A percentile compares a stretch with the other conserved stretches of the same genome.
These are phyloP conservation scores for Formica aserva DNA, from an alignment of 2,888 invertebrate genomes.

Conservation along the genomic window DNA sequence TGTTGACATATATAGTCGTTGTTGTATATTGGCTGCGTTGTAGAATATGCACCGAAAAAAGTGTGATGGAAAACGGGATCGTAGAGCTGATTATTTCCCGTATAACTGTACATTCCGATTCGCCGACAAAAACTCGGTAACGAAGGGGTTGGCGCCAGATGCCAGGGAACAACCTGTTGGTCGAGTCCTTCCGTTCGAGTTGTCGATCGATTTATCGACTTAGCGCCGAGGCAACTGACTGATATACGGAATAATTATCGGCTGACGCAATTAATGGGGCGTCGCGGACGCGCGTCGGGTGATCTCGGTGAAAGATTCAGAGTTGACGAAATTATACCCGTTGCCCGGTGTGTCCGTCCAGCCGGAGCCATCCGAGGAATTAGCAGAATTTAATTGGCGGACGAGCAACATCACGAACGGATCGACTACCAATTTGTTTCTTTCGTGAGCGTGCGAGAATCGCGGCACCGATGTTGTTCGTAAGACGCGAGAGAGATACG, in stretches of 20 bases:
- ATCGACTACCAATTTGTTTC: constrained; percentile 60
- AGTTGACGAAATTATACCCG: constrained; percentile 54
- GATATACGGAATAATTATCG: constrained; percentile 48
- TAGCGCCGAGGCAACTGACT: constrained; percentile 41
- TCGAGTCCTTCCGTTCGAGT: constrained; percentile 37
- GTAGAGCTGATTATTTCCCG: not conserved
- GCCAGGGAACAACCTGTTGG: constrained; percentile 48
- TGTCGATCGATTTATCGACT: constrained; percentile 44
- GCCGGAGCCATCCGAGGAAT: constrained; percentile 61
- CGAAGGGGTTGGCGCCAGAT: not conserved
- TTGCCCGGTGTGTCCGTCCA: not conserved
- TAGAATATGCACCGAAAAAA: not conserved
- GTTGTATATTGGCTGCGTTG: no score
- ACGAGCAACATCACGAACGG: constrained; percentile 46
- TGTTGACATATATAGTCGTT: not conserved
- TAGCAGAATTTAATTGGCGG: constrained; percentile 68
- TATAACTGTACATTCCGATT: not conserved
- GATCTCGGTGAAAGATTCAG: not conserved
- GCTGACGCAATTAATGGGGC: constrained; percentile 46
- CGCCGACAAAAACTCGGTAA: constrained; percentile 9
- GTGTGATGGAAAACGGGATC: not conserved
- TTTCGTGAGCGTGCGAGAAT: constrained; percentile 27
- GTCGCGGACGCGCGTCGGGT: not conserved
- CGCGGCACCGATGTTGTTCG: constrained; percentile 6
- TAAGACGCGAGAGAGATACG: constrained; percentile 21